Percentiles rank a stretch among this genome's conserved stretches.
Conservation (phyloP, 2,113 vertebrate species). For the Typhlomys cinereus region DNA sequence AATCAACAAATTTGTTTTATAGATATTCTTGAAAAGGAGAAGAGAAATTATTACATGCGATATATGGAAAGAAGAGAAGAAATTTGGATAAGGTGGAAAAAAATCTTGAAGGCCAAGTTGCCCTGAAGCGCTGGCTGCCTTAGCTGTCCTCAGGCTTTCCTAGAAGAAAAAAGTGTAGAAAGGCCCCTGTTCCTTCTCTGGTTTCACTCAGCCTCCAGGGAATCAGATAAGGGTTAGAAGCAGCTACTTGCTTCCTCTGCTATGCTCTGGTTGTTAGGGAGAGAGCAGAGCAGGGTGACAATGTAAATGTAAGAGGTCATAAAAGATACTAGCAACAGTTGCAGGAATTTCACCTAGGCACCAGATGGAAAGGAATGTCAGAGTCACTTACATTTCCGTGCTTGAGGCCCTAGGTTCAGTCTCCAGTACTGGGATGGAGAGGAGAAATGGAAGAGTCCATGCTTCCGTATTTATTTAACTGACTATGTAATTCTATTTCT, state of each 20-base stretch:
- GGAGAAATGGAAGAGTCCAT: no score
- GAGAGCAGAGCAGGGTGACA: background rate
- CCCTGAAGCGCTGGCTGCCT: background rate
- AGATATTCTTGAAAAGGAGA: constrained; percentile 1
- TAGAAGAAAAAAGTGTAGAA: background rate
- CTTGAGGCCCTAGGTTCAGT: background rate
- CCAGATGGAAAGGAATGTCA: background rate
- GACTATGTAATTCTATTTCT: background rate
- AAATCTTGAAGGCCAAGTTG: background rate
- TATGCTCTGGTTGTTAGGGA: background rate
- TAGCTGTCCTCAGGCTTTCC: background rate
- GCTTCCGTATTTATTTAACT: background rate
- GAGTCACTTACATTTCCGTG: no score
- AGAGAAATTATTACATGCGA: background rate
- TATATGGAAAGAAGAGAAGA: constrained; percentile 19
- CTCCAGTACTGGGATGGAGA: no score
- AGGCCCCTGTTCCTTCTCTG: background rate
- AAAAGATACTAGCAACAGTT: constrained; percentile 14
- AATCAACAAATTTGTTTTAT: constrained; percentile 38
- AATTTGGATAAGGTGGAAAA: constrained; percentile 21
- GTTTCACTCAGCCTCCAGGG: background rate
- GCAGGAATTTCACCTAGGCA: constrained; percentile 16
- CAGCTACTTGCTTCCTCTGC: background rate
- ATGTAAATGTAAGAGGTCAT: background rate
- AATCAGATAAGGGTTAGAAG: constrained; percentile 1